Evolutionary conservation across 2,797 vertebrate genomes (phyloP).

Genomic region (Sebastes hubbsi): DNA sequence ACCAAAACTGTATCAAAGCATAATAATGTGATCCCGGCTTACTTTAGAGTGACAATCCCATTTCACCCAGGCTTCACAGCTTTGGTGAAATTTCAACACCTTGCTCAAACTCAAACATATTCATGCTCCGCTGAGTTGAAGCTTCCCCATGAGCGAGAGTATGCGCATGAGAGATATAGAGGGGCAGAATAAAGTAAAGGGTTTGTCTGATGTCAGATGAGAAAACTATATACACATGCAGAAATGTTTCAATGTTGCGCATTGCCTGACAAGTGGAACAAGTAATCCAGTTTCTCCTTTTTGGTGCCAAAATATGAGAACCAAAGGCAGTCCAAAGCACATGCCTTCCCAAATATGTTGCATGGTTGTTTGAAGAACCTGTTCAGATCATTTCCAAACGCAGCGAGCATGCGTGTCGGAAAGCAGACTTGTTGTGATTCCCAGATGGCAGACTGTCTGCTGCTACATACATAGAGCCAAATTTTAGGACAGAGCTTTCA

Average conservation of each 20-base stretch:
- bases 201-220: slow-evolving; percentile 48
- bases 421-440: slow-evolving; percentile 44
- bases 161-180: slow-evolving; percentile 11
- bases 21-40: slow-evolving; percentile 45
- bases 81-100: slow-evolving; percentile 49
- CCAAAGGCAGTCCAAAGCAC: slow-evolving; percentile 23
- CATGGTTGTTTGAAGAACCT: slow-evolving; percentile 48
- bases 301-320: slow-evolving; percentile 23
- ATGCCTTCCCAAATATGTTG: slow-evolving; percentile 14
- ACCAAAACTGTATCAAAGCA: slow-evolving; percentile 41
- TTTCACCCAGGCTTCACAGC: slow-evolving; percentile 43
- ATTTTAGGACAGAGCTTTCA: slow-evolving; percentile 60
- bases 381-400: slow-evolving; percentile 42
- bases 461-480: slow-evolving; percentile 49
- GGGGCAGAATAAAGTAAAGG: slow-evolving; percentile 18
- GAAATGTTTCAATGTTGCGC: slow-evolving; percentile 12
- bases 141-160: slow-evolving; percentile 12
- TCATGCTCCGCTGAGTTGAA: slow-evolving; percentile 44
- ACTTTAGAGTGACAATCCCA: slow-evolving; percentile 51
- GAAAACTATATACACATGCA: slow-evolving; percentile 35
- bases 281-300: slow-evolving; percentile 17
- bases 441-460: slow-evolving; percentile 64
- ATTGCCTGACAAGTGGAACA: slow-evolving; percentile 25
- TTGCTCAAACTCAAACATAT: slow-evolving; percentile 52
- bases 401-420: slow-evolving; percentile 15